A percentile compares a stretch with the other conserved stretches of the same genome.
phyloP scores from a whole-genome alignment of 2,888 invertebrate genomes.

The Drosophila prolongata region DNA sequence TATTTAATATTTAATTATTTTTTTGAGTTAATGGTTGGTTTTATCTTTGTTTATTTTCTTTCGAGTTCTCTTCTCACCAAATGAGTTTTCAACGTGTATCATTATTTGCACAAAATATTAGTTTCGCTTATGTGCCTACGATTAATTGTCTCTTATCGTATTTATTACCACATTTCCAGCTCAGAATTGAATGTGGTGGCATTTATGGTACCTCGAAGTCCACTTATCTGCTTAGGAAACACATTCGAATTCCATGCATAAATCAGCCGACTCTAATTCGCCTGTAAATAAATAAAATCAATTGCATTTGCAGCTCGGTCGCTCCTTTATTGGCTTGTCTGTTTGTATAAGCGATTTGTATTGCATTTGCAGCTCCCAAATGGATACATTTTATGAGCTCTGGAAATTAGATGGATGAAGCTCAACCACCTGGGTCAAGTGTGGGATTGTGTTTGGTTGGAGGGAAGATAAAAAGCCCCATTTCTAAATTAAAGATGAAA shows the following conservation, averaged over 20 bases:
- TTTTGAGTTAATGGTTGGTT: too few relatives aligned
- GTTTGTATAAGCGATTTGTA: slow-evolving; percentile 12
- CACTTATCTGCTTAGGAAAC: slow-evolving; percentile 40
- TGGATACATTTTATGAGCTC: slow-evolving; percentile 36
- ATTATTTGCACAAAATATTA: not conserved
- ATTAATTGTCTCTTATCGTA: not conserved
- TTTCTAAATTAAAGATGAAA: not conserved
- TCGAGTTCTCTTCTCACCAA: not conserved
- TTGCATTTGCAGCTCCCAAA: slow-evolving; percentile 40
- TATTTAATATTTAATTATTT: too few relatives aligned
- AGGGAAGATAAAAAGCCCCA: not conserved
- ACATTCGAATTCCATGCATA: slow-evolving; percentile 35
- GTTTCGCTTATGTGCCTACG: not conserved
- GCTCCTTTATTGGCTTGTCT: slow-evolving; percentile 1
- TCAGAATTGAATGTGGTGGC: not conserved
- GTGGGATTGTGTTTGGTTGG: not conserved
- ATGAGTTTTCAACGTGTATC: not conserved
- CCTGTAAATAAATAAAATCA: slow-evolving; percentile 44
- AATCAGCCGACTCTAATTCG: slow-evolving; percentile 38
- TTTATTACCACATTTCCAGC: not conserved
- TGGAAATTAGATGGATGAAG: not conserved
- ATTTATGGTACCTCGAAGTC: slow-evolving; percentile 56
- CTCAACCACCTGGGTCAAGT: slow-evolving; percentile 1
- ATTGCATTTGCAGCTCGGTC: slow-evolving; percentile 35
- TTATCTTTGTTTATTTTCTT: too few relatives aligned